Conservation (phyloP, 2,113 vertebrate species). For the Gymnocephalus cernua region DNA sequence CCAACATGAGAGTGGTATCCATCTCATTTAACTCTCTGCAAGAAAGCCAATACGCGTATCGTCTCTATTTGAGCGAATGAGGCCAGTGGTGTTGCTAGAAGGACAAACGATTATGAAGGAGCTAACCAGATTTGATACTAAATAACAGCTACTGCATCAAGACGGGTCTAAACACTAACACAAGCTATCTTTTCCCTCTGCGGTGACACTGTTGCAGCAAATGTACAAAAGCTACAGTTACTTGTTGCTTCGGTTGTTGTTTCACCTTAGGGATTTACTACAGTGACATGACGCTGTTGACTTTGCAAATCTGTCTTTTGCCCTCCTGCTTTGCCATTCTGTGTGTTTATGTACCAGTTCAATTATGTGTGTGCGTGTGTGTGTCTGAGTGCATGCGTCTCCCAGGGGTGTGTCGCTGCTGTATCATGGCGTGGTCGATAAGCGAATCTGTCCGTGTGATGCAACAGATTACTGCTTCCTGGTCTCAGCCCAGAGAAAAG, state of each 20-base stretch:
- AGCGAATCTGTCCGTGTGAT: conserved; percentile 72
- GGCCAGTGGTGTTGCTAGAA: neutral
- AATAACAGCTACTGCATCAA: neutral
- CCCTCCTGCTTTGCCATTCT: neutral
- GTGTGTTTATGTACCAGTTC: conserved; percentile 5
- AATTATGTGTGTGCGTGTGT: conserved; percentile 20
- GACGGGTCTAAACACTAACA: neutral
- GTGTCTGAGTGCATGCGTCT: conserved; percentile 7
- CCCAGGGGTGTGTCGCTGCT: conserved; percentile 52
- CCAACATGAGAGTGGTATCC: neutral
- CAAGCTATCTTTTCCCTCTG: neutral
- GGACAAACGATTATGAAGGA: neutral
- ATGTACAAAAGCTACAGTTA: neutral
- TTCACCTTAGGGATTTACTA: conserved; percentile 23
- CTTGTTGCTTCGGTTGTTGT: conserved; percentile 11
- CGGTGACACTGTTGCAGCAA: neutral
- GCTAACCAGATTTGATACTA: neutral
- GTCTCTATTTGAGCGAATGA: neutral
- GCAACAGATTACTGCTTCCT: conserved; percentile 78
- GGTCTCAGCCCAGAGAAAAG: conserved; percentile 53
- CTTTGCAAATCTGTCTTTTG: conserved; percentile 28
- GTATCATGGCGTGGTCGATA: conserved; percentile 80
- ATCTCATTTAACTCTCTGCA: neutral
- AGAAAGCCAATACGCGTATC: too few species aligned
- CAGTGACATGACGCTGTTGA: conserved; percentile 21